Conservation (phyloP, 2,888 invertebrate genomes). For the Myopa tessellatipennis region DNA sequence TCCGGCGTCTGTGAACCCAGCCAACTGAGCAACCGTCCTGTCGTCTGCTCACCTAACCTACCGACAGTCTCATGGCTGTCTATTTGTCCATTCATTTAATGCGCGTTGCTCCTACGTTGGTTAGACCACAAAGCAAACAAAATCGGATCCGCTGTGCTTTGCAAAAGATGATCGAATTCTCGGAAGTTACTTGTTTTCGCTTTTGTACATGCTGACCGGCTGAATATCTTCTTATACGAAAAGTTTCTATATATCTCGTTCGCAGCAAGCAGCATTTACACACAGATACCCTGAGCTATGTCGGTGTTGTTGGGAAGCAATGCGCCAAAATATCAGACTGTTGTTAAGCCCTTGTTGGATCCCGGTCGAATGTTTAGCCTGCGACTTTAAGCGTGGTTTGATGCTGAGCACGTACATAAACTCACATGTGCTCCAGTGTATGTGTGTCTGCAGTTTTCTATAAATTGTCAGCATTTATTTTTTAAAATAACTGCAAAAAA, state of each 20-base stretch:
- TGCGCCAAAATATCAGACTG: not conserved
- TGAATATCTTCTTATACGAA: constrained; percentile 45
- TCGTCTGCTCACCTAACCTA: not conserved
- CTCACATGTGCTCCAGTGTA: constrained; percentile 21
- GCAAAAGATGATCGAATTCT: constrained; percentile 59
- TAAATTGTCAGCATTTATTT: constrained; percentile 48
- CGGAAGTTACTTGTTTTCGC: constrained; percentile 52
- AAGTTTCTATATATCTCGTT: constrained; percentile 41
- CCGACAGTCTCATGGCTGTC: not conserved
- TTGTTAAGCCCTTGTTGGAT: not conserved
- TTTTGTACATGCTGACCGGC: constrained; percentile 50
- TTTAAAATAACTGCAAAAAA: constrained; percentile 41
- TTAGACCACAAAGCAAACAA: constrained; percentile 30
- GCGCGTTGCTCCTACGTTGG: not conserved
- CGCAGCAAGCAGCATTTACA: constrained; percentile 2
- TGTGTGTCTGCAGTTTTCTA: constrained; percentile 37
- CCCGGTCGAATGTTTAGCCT: not conserved
- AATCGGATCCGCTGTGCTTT: constrained; percentile 50
- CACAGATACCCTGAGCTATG: not conserved
- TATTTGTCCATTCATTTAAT: constrained; percentile 33
- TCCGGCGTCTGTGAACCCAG: not conserved
- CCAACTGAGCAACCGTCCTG: not conserved
- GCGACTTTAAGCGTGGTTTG: constrained; percentile 1
- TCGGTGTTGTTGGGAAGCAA: not conserved
- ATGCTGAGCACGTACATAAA: constrained; percentile 16